Conservation (phyloP, 2,797 vertebrate genomes). For the Xerus rutilus region DNA sequence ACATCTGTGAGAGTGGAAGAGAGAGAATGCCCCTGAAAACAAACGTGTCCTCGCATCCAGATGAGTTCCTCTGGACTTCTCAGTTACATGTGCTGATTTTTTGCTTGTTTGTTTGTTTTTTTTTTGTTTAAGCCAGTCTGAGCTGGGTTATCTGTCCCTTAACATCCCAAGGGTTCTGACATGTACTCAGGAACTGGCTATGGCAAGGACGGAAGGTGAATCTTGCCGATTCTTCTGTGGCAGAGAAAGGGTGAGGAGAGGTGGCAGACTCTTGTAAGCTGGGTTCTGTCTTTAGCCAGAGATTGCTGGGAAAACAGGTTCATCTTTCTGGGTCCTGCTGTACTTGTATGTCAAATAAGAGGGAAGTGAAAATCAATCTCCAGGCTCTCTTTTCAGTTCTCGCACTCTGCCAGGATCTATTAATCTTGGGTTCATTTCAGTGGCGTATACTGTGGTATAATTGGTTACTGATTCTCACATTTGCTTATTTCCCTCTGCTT, state of each 20-base stretch:
- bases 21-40: background rate
- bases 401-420: slow-evolving; percentile 44
- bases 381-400: slow-evolving; percentile 75
- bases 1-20: background rate
- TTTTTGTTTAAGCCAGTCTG: background rate
- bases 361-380: slow-evolving; percentile 73
- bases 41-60: background rate
- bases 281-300: background rate
- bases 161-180: background rate
- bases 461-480: slow-evolving; percentile 60
- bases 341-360: slow-evolving; percentile 67
- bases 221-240: background rate
- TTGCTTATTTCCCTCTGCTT: slow-evolving; percentile 62
- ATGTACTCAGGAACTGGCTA: background rate
- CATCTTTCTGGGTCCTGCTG: slow-evolving; percentile 36
- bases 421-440: slow-evolving; percentile 62
- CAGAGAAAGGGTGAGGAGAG: background rate
- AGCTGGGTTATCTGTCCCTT: background rate
- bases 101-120: too few relatives aligned
- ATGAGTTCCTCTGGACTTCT: background rate
- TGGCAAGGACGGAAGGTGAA: background rate
- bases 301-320: background rate
- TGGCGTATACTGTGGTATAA: background rate
- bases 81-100: background rate
- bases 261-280: background rate